These are phyloP conservation scores for Brachionus plicatilis DNA, from an alignment of 1,140 invertebrate species.

Conservation along the genomic window DNA sequence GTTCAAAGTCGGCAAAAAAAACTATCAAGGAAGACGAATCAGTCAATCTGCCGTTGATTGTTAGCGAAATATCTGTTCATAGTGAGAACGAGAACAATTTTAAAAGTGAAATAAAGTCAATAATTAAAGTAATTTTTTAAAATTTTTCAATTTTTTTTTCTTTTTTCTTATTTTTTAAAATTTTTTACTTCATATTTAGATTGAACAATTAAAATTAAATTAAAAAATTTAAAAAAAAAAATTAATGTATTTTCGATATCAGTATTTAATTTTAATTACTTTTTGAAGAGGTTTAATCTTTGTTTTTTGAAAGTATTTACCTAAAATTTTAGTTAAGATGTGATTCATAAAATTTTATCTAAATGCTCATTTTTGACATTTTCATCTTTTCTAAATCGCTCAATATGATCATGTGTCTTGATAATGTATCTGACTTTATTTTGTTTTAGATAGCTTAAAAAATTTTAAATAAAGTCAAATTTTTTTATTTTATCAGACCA, in stretches of 20 bases:
- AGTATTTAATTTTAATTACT: too few relatives aligned
- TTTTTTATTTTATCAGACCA: background rate
- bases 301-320: too few relatives aligned
- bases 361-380: too few relatives aligned
- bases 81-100: constrained; percentile 20
- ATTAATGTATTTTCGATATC: background rate
- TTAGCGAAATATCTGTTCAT: constrained; percentile 13
- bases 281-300: too few relatives aligned
- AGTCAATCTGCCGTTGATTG: constrained; percentile 1
- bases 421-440: too few relatives aligned
- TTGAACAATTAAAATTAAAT: too few relatives aligned
- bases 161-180: background rate
- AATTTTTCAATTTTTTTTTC: background rate
- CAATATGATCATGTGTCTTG: too few relatives aligned
- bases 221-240: background rate
- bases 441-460: too few relatives aligned
- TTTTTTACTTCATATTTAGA: background rate
- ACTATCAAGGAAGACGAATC: background rate
- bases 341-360: too few relatives aligned
- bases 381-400: too few relatives aligned
- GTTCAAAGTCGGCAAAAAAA: background rate
- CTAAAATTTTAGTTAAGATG: too few relatives aligned
- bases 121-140: background rate
- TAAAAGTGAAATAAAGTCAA: background rate
- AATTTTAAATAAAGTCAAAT: background rate